phyloP scores from a whole-genome alignment of 2,797 vertebrate species.

The Phoxinus dragarum region DNA sequence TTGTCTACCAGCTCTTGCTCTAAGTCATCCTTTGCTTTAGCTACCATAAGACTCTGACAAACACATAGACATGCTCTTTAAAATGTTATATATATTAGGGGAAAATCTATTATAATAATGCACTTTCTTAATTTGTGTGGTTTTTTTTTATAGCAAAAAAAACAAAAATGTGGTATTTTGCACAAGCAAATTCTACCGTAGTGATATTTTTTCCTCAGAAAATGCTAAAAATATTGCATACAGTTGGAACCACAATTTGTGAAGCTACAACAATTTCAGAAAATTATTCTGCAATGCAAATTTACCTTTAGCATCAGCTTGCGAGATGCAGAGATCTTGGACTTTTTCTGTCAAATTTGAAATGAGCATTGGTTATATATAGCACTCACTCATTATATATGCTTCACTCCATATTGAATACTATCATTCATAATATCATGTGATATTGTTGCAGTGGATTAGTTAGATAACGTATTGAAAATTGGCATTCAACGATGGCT shows the following conservation, averaged over 20 bases:
- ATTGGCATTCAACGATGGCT: background rate
- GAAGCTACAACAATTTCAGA: background rate
- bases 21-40: slow-evolving; percentile 91
- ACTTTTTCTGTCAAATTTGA: slow-evolving; percentile 83
- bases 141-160: background rate
- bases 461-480: background rate
- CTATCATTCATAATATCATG: background rate
- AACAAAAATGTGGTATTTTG: background rate
- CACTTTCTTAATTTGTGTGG: background rate
- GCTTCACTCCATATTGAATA: background rate
- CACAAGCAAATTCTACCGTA: background rate
- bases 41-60: slow-evolving; percentile 91
- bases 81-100: background rate
- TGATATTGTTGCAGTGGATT: background rate
- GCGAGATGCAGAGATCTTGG: slow-evolving; percentile 96
- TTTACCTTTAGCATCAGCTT: slow-evolving; percentile 95
- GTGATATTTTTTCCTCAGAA: background rate
- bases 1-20: slow-evolving; percentile 89
- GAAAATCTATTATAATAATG: background rate
- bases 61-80: background rate
- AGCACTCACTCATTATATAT: background rate
- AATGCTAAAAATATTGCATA: background rate
- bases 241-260: background rate
- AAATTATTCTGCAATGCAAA: background rate
- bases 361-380: background rate